A percentile compares a stretch with the other conserved stretches of the same genome.
phyloP scores from a whole-genome alignment of 1,140 invertebrate species.

The Pissodes strobi region DNA sequence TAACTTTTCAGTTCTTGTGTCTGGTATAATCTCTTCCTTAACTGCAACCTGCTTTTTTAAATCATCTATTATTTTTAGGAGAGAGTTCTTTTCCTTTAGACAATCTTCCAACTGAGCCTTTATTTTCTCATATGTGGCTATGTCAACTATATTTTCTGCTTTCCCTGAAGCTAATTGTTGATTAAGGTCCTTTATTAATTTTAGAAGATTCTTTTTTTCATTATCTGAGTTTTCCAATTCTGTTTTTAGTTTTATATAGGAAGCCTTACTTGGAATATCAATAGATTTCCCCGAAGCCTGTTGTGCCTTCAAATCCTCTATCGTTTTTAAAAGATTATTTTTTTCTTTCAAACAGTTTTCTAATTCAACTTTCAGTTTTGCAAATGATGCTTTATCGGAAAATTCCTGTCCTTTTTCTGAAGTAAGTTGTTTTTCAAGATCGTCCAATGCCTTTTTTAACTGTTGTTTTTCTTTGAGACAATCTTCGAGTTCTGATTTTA shows the following conservation, averaged over 20 bases:
- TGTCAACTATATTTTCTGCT: too few relatives aligned
- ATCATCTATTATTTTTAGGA: slow-evolving; percentile 17
- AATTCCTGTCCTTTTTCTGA: too few relatives aligned
- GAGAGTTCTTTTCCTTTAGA: slow-evolving; percentile 5
- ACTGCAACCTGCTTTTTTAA: slow-evolving; percentile 12
- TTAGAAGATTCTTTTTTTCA: slow-evolving; percentile 40
- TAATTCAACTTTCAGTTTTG: too few relatives aligned
- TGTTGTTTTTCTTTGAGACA: neutral
- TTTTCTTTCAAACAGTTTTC: slow-evolving; percentile 22
- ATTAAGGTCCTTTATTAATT: slow-evolving; percentile 31
- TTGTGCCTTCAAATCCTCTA: slow-evolving; percentile 14
- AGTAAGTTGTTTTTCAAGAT: too few relatives aligned
- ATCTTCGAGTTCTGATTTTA: slow-evolving; percentile 1
- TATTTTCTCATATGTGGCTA: slow-evolving; percentile 7
- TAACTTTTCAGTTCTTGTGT: too few relatives aligned
- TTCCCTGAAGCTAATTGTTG: slow-evolving; percentile 31
- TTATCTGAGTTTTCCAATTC: slow-evolving; percentile 17
- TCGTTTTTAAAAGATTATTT: slow-evolving; percentile 9
- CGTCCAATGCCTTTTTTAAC: neutral
- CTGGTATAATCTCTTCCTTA: too few relatives aligned
- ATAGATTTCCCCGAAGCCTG: neutral
- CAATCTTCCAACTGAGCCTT: slow-evolving; percentile 7
- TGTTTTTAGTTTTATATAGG: slow-evolving; percentile 1
- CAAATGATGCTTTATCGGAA: too few relatives aligned
- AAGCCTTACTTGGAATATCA: neutral